These are phyloP conservation scores for Drosophila melanogaster DNA, from an alignment of 1,140 invertebrate species.

Conservation along the genomic window DNA sequence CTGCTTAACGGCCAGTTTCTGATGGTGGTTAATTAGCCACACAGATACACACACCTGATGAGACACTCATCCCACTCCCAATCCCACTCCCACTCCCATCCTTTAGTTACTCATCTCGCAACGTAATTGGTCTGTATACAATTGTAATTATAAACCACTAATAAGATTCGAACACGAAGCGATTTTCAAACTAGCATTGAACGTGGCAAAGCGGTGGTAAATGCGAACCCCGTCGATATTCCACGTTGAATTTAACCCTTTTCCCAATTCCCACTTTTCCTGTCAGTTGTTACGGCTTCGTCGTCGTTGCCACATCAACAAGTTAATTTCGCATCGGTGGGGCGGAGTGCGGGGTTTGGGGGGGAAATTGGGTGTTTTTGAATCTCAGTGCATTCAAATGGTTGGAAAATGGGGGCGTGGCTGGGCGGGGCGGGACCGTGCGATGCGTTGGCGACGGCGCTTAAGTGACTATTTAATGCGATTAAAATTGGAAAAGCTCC, in stretches of 20 bases:
- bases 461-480: conserved; percentile 69
- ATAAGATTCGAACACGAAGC: conserved; percentile 80
- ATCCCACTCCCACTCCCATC: neutral
- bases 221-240: neutral
- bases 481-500: conserved; percentile 67
- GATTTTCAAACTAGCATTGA: conserved; percentile 69
- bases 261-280: neutral
- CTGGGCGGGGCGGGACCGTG: no score
- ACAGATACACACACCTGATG: conserved; percentile 47
- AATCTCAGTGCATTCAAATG: conserved; percentile 5
- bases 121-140: conserved; percentile 80
- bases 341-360: neutral
- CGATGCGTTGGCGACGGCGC: neutral
- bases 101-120: conserved; percentile 61
- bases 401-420: neutral
- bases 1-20: conserved; percentile 58
- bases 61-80: neutral
- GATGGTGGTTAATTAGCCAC: conserved; percentile 67
- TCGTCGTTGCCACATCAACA: conserved; percentile 67
- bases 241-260: neutral
- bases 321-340: conserved; percentile 73
- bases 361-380: conserved; percentile 13
- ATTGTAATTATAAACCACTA: conserved; percentile 83
- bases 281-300: conserved; percentile 15
- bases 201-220: conserved; percentile 25